Conservation (phyloP, 2,888 invertebrate genomes). For the Cephus runcator region DNA sequence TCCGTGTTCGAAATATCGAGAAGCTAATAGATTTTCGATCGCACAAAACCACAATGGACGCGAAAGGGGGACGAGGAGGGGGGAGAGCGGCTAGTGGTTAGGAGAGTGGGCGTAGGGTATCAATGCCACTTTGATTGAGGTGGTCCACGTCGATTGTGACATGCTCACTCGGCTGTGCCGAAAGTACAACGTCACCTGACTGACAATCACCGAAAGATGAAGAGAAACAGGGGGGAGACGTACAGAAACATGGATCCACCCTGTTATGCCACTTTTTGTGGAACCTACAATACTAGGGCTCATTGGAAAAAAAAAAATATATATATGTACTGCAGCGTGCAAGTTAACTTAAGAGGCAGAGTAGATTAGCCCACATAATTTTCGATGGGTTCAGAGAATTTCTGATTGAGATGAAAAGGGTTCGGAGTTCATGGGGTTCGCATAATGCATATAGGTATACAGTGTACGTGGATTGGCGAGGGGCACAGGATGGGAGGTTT, state of each 20-base stretch:
- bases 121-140: slow-evolving; percentile 64
- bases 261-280: slow-evolving; percentile 29
- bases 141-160: slow-evolving; percentile 60
- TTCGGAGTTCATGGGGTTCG: background rate
- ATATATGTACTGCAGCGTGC: background rate
- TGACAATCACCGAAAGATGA: slow-evolving; percentile 35
- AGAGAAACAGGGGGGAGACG: slow-evolving; percentile 14
- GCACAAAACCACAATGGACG: slow-evolving; percentile 43
- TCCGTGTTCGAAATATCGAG: slow-evolving; percentile 28
- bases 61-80: slow-evolving; percentile 20
- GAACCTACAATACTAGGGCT: background rate
- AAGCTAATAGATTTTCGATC: slow-evolving; percentile 60
- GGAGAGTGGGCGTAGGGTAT: slow-evolving; percentile 47
- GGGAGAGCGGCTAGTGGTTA: slow-evolving; percentile 24
- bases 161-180: slow-evolving; percentile 59
- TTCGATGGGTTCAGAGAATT: background rate
- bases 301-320: background rate
- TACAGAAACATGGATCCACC: slow-evolving; percentile 23
- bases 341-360: background rate
- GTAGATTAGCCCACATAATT: background rate
- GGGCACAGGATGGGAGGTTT: background rate
- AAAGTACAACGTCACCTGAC: slow-evolving; percentile 47
- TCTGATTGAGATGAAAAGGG: background rate
- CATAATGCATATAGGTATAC: background rate
- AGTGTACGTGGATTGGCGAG: background rate